phyloP scores from a whole-genome alignment of 2,797 vertebrate genomes.

The Acanthis flammea region DNA sequence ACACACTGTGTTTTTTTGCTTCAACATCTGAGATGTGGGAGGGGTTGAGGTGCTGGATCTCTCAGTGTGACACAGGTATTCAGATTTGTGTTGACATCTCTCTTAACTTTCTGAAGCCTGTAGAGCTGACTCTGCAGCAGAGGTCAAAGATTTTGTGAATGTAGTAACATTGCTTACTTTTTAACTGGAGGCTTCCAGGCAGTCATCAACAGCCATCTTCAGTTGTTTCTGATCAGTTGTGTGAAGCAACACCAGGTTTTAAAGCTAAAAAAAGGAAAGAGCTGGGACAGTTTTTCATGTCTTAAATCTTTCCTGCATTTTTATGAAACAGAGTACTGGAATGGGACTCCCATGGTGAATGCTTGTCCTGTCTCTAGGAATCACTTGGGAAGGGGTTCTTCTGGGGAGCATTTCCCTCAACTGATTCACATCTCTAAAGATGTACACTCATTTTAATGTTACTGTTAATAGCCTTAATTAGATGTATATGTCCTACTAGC shows the following conservation, averaged over 20 bases:
- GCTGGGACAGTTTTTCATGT: not conserved
- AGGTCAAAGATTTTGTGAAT: not conserved
- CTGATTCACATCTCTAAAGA: not conserved
- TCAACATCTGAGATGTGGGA: fast-evolving
- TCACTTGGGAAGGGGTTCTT: not conserved
- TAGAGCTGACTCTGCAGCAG: not conserved
- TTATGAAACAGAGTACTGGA: not conserved
- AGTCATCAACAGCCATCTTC: not conserved
- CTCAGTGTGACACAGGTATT: not conserved
- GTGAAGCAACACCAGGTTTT: not conserved
- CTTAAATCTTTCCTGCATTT: not conserved
- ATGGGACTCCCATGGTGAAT: not conserved
- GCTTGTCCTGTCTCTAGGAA: not conserved
- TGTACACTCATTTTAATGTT: not conserved
- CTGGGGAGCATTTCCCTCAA: not conserved
- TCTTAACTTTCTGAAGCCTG: not conserved
- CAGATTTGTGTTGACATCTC: not conserved
- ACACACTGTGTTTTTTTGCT: not conserved
- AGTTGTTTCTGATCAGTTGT: not conserved
- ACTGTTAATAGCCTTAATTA: not conserved
- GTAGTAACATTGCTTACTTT: not conserved
- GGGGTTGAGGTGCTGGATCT: not conserved
- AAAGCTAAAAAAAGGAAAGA: not conserved
- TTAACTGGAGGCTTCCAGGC: not conserved
- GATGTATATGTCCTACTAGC: not conserved